phyloP scores from a whole-genome alignment of 2,888 invertebrate species.

The Idaea dimidiata region DNA sequence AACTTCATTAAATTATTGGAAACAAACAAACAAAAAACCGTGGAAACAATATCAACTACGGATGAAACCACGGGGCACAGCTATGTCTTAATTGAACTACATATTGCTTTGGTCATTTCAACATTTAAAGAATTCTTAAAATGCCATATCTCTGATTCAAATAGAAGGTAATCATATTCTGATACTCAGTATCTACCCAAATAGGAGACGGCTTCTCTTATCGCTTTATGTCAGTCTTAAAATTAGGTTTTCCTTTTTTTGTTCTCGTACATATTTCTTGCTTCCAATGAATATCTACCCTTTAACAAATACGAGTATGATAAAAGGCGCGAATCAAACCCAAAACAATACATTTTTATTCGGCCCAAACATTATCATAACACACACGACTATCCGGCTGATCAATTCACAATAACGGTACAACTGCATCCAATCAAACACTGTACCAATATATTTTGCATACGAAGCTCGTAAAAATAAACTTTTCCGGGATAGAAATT shows the following conservation, averaged over 20 bases:
- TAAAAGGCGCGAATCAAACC: neutral
- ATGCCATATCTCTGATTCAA: too few species aligned
- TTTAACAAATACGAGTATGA: too few species aligned
- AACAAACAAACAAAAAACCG: too few species aligned
- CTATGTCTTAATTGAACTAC: too few species aligned
- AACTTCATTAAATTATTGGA: too few species aligned
- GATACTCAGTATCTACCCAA: neutral
- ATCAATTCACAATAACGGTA: neutral
- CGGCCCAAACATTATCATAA: neutral
- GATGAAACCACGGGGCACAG: too few species aligned
- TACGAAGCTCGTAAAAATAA: slow-evolving; percentile 21
- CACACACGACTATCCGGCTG: neutral
- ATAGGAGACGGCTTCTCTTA: neutral
- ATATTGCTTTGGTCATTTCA: too few species aligned
- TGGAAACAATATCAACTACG: too few species aligned
- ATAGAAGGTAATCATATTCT: too few species aligned
- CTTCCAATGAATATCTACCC: too few species aligned
- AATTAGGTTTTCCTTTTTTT: neutral
- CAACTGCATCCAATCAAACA: slow-evolving; percentile 6
- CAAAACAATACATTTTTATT: neutral
- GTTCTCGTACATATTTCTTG: too few species aligned
- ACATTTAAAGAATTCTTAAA: too few species aligned
- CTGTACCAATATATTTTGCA: slow-evolving; percentile 12
- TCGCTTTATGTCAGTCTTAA: neutral
- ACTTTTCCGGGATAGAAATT: slow-evolving; percentile 24